A percentile compares a stretch with the other conserved stretches of the same genome.
Conservation (phyloP, 2,113 vertebrate genomes). For the Macquaria australasica region DNA sequence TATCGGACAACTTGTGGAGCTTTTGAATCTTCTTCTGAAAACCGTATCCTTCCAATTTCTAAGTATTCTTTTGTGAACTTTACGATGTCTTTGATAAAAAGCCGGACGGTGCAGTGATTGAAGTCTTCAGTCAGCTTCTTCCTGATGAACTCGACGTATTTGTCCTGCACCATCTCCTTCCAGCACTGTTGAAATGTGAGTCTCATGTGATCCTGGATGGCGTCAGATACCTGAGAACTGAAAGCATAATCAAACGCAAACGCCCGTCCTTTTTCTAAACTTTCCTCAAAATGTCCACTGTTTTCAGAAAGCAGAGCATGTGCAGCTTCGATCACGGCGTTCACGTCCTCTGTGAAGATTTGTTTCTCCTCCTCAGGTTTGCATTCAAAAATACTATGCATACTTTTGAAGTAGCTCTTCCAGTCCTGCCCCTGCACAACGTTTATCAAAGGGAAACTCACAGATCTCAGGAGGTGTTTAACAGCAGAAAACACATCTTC, state of each 20-base stretch:
- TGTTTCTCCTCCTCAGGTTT: slow-evolving; percentile 38
- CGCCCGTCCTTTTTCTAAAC: slow-evolving; percentile 34
- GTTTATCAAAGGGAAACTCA: slow-evolving; percentile 16
- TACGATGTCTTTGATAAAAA: slow-evolving; percentile 55
- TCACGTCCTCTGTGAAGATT: slow-evolving; percentile 14
- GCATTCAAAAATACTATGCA: slow-evolving; percentile 31
- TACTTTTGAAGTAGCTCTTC: slow-evolving; percentile 54
- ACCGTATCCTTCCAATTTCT: slow-evolving; percentile 60
- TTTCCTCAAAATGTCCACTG: slow-evolving; percentile 1
- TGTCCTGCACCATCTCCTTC: slow-evolving; percentile 60
- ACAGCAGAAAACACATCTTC: slow-evolving; percentile 55
- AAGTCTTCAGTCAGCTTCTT: slow-evolving; percentile 65
- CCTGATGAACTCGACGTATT: slow-evolving; percentile 56
- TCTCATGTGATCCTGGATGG: slow-evolving; percentile 33
- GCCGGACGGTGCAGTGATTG: slow-evolving; percentile 49
- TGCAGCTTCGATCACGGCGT: slow-evolving; percentile 1
- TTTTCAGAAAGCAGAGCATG: slow-evolving; percentile 32
- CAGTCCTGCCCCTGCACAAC: slow-evolving; percentile 32
- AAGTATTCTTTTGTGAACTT: slow-evolving; percentile 39
- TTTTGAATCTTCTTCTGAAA: slow-evolving; percentile 13
- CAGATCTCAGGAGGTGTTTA: slow-evolving; percentile 26
- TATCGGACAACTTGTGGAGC: background rate
- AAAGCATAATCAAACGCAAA: slow-evolving; percentile 41
- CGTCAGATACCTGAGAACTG: slow-evolving; percentile 28
- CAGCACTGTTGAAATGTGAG: slow-evolving; percentile 60